Conservation (phyloP, 2,113 vertebrate species). For the Polyodon spathula region DNA sequence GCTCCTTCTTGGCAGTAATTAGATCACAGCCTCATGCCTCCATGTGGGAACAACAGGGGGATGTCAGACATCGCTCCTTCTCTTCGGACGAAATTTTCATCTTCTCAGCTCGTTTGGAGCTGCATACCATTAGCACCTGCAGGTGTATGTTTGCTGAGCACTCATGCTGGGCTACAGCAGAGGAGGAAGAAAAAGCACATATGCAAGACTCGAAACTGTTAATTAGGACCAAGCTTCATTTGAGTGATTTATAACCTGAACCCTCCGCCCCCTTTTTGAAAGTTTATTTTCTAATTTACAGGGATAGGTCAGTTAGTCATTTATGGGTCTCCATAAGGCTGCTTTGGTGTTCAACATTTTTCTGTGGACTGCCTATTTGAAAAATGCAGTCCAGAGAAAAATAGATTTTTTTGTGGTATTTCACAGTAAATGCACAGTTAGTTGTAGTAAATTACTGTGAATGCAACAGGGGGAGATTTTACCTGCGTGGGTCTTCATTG, state of each 20-base stretch:
- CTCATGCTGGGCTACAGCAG: conserved; percentile 9
- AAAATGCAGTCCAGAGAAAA: too few species aligned
- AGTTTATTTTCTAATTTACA: not conserved
- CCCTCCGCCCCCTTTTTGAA: not conserved
- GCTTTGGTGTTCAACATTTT: too few species aligned
- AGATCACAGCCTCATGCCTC: conserved; percentile 32
- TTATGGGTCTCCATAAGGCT: too few species aligned
- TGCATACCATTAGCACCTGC: conserved; percentile 32
- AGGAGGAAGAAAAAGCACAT: not conserved
- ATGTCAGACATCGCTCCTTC: conserved; percentile 41
- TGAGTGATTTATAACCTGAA: conserved; percentile 16
- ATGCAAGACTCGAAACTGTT: conserved; percentile 24
- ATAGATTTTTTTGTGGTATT: too few species aligned
- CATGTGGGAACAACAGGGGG: conserved; percentile 38
- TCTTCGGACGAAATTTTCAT: conserved; percentile 47
- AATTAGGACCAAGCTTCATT: conserved; percentile 32
- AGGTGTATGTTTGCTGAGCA: conserved; percentile 32
- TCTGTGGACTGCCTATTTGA: too few species aligned
- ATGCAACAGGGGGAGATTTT: too few species aligned
- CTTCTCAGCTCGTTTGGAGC: conserved; percentile 42
- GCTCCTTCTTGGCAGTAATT: conserved; percentile 45
- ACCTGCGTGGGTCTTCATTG: too few species aligned
- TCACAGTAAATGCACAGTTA: too few species aligned
- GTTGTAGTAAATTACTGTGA: too few species aligned
- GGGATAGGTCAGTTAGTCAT: too few species aligned